phyloP scores from a whole-genome alignment of 2,797 vertebrate genomes.

The Chrysocyon brachyurus region DNA sequence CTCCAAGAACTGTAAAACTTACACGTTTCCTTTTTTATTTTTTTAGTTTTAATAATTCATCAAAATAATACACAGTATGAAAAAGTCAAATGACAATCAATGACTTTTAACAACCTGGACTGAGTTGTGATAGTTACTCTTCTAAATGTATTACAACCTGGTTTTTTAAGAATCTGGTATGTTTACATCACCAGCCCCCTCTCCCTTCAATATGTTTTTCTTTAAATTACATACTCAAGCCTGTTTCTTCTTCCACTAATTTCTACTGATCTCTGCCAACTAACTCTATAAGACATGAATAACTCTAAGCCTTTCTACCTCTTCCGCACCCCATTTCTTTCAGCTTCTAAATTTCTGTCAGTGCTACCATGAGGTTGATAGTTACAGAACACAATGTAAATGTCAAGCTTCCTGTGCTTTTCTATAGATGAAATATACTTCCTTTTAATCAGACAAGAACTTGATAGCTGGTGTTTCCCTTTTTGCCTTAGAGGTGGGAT shows the following conservation, averaged over 20 bases:
- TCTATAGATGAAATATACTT: slow-evolving; percentile 52
- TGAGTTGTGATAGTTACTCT: slow-evolving; percentile 29
- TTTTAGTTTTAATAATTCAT: slow-evolving; percentile 51
- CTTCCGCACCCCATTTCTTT: slow-evolving; percentile 10
- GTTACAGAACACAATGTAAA: slow-evolving; percentile 64
- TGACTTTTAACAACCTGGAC: not conserved
- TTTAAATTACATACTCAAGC: slow-evolving; percentile 42
- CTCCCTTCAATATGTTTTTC: slow-evolving; percentile 14
- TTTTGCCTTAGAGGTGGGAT: slow-evolving; percentile 61
- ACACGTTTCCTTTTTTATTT: not conserved
- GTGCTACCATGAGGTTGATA: slow-evolving; percentile 12
- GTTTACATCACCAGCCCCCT: not conserved
- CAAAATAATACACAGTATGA: slow-evolving; percentile 43
- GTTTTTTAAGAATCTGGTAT: slow-evolving; percentile 22
- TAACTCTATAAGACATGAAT: slow-evolving; percentile 35
- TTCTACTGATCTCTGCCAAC: slow-evolving; percentile 1
- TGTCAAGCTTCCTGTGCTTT: slow-evolving; percentile 66
- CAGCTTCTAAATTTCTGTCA: slow-evolving; percentile 55
- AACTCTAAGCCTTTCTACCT: not conserved
- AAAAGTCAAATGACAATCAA: not conserved
- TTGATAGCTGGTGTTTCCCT: not conserved
- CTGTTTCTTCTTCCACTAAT: slow-evolving; percentile 45
- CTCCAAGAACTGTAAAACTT: slow-evolving; percentile 37
- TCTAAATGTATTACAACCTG: not conserved
- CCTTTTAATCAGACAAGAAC: slow-evolving; percentile 45